A percentile compares a stretch with the other conserved stretches of the same genome.
phyloP scores from a whole-genome alignment of 2,888 invertebrate species.

The Agrotis clavis region DNA sequence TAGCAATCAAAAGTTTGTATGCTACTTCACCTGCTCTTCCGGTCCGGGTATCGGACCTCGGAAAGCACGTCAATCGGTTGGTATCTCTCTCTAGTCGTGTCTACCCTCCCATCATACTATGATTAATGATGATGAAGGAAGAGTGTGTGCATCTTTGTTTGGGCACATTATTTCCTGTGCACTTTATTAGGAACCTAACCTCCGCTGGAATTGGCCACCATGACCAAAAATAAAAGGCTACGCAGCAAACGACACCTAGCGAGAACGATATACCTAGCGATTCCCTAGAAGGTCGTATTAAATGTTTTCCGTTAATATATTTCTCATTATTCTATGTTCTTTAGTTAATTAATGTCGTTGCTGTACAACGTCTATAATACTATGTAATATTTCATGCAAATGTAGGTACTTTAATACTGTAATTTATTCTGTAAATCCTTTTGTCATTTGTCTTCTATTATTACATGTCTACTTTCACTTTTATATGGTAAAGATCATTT shows the following conservation, averaged over 20 bases:
- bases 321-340: slow-evolving; percentile 8
- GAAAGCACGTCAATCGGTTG: too few relatives aligned
- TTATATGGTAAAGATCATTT: neutral
- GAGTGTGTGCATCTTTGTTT: too few relatives aligned
- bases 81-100: too few relatives aligned
- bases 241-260: too few relatives aligned
- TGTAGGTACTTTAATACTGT: neutral
- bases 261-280: neutral
- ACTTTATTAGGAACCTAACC: too few relatives aligned
- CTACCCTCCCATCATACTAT: too few relatives aligned
- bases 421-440: slow-evolving; percentile 10
- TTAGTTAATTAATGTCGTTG: neutral
- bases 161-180: too few relatives aligned
- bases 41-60: too few relatives aligned
- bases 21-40: too few relatives aligned
- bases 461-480: neutral
- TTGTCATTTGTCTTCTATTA: neutral
- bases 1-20: too few relatives aligned
- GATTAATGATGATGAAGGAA: too few relatives aligned
- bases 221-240: neutral
- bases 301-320: neutral
- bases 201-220: too few relatives aligned
- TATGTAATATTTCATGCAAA: slow-evolving; percentile 3
- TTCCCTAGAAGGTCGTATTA: neutral
- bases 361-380: neutral